Conservation (phyloP, 1,140 invertebrate genomes). For the Orchestia grillus region DNA sequence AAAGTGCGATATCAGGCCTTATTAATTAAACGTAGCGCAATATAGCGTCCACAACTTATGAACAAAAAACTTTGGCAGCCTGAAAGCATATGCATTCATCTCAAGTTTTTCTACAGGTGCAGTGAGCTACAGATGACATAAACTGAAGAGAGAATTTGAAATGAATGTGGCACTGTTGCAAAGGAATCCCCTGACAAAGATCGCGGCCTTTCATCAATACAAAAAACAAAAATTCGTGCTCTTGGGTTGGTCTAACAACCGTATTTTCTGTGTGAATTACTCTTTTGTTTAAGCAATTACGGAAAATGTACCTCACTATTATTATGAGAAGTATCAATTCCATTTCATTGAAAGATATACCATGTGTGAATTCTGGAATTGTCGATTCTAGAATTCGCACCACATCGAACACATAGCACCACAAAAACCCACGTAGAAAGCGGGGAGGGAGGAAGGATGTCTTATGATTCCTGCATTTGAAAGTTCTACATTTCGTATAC, state of each 20-base stretch:
- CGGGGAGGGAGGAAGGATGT: too few species aligned
- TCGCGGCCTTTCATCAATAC: neutral
- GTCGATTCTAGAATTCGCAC: too few species aligned
- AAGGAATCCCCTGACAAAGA: neutral
- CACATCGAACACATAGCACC: too few species aligned
- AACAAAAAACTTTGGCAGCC: neutral
- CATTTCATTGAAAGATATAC: too few species aligned
- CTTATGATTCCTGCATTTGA: too few species aligned
- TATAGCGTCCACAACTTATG: neutral
- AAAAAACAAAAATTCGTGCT: neutral
- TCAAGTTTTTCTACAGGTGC: too few species aligned
- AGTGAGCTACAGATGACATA: too few species aligned
- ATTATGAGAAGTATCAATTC: too few species aligned
- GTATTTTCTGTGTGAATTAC: neutral
- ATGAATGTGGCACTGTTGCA: neutral
- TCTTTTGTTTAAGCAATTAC: neutral
- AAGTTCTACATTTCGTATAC: too few species aligned
- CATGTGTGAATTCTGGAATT: too few species aligned
- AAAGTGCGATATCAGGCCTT: neutral
- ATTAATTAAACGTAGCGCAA: neutral
- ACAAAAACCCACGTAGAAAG: too few species aligned
- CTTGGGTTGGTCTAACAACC: neutral
- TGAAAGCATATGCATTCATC: neutral
- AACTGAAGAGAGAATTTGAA: neutral
- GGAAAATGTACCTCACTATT: too few species aligned